phyloP scores from a whole-genome alignment of 2,888 invertebrate genomes.

The Zeuzera pyrina region DNA sequence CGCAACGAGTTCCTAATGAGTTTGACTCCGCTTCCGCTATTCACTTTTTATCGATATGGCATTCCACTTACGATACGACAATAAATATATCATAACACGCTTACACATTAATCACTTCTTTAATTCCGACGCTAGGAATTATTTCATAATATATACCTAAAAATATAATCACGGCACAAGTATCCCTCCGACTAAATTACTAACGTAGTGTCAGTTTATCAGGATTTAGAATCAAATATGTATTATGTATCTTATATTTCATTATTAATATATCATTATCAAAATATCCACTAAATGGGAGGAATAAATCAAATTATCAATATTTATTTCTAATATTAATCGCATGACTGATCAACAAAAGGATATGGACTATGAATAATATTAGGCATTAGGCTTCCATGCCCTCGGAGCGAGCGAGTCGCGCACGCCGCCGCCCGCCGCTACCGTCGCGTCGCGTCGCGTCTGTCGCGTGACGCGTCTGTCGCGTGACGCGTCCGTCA shows the following conservation, averaged over 20 bases:
- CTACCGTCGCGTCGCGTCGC: background rate
- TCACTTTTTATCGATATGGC: constrained; percentile 74
- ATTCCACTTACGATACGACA: constrained; percentile 72
- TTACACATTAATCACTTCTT: constrained; percentile 74
- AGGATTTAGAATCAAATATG: constrained; percentile 75
- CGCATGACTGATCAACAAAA: constrained; percentile 74
- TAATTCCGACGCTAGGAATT: constrained; percentile 74
- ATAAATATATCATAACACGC: constrained; percentile 69
- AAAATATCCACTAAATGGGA: constrained; percentile 75
- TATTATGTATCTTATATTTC: constrained; percentile 74
- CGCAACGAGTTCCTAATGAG: constrained; percentile 57
- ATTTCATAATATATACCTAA: constrained; percentile 73
- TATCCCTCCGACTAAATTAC: constrained; percentile 74
- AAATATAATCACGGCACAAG: constrained; percentile 75
- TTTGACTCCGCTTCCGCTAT: constrained; percentile 67
- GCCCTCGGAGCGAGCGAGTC: constrained; percentile 38
- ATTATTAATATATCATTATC: constrained; percentile 74
- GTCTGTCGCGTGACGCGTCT: constrained; percentile 9
- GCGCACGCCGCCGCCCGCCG: constrained; percentile 21
- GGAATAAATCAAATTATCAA: constrained; percentile 74
- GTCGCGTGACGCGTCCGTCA: constrained; percentile 6
- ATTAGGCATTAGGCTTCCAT: constrained; percentile 66
- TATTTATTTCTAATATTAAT: constrained; percentile 71
- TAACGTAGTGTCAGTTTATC: constrained; percentile 73
- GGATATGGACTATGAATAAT: constrained; percentile 74